Conservation (phyloP, 2,797 vertebrate species). For the Graptemys geographica region DNA sequence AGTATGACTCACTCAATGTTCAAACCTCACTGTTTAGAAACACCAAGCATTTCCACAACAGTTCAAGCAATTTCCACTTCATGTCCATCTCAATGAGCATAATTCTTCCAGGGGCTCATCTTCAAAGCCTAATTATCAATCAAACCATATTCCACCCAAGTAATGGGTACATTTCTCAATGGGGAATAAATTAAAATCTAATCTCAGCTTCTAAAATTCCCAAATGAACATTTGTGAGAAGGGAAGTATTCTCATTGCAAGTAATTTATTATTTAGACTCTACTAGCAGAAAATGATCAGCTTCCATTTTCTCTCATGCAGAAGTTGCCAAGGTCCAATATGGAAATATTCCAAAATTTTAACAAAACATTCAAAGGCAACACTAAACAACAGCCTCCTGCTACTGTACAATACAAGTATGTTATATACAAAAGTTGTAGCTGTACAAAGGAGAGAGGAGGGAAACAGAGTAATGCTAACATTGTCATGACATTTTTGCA, state of each 20-base stretch:
- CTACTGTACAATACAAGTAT: background rate
- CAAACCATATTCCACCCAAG: background rate
- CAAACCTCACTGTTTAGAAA: background rate
- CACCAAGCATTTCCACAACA: background rate
- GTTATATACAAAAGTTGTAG: background rate
- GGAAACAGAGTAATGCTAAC: conserved; percentile 19
- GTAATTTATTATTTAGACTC: conserved; percentile 40
- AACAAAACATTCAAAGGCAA: conserved; percentile 30
- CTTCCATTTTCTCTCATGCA: conserved; percentile 53
- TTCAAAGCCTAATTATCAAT: background rate
- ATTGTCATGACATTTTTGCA: background rate
- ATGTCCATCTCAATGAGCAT: background rate
- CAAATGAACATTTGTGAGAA: conserved; percentile 5
- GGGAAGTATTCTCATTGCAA: background rate
- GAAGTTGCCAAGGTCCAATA: background rate
- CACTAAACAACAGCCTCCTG: conserved; percentile 13
- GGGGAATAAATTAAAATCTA: conserved; percentile 1
- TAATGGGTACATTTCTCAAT: background rate
- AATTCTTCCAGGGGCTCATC: background rate
- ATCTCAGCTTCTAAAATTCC: conserved; percentile 20
- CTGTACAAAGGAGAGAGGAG: background rate
- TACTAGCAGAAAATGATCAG: background rate
- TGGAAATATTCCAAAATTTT: conserved; percentile 32
- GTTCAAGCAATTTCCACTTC: background rate
- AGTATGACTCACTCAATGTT: background rate